Evolutionary conservation across 2,113 vertebrate species (phyloP).

Genomic region (Sarotherodon lohbergeri): DNA sequence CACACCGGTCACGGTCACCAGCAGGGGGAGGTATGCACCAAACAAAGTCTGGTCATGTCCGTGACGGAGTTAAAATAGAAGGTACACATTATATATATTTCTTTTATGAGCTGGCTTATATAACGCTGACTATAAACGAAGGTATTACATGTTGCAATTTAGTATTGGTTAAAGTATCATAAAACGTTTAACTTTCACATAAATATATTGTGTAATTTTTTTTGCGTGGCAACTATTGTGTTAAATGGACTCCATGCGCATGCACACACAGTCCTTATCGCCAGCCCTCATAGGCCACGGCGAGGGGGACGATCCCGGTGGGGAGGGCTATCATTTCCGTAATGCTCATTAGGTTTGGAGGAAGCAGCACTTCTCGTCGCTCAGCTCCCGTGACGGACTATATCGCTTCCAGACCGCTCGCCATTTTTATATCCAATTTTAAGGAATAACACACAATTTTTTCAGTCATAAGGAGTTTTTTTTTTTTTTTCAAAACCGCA

Average conservation of each 20-base stretch:
- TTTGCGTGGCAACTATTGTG: not conserved
- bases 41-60: not conserved
- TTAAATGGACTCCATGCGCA: not conserved
- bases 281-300: constrained; percentile 33
- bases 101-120: not conserved
- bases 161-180: not conserved
- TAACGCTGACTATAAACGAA: not conserved
- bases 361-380: constrained; percentile 53
- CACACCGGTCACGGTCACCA: not conserved
- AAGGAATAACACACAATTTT: constrained; percentile 22
- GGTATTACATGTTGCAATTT: not conserved
- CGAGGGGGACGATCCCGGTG: constrained; percentile 67
- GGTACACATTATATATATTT: not conserved
- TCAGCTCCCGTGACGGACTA: constrained; percentile 20
- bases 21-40: constrained; percentile 51
- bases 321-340: constrained; percentile 65
- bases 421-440: constrained; percentile 24
- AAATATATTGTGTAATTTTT: not conserved
- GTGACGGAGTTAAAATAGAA: not conserved
- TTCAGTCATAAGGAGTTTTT: not conserved
- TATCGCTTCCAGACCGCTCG: constrained; percentile 7
- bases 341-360: constrained; percentile 57
- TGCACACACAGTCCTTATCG: not conserved
- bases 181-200: not conserved
- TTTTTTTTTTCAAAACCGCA: not conserved